Evolutionary conservation across 2,113 vertebrate genomes (phyloP).

Genomic region (Chauna torquata): DNA sequence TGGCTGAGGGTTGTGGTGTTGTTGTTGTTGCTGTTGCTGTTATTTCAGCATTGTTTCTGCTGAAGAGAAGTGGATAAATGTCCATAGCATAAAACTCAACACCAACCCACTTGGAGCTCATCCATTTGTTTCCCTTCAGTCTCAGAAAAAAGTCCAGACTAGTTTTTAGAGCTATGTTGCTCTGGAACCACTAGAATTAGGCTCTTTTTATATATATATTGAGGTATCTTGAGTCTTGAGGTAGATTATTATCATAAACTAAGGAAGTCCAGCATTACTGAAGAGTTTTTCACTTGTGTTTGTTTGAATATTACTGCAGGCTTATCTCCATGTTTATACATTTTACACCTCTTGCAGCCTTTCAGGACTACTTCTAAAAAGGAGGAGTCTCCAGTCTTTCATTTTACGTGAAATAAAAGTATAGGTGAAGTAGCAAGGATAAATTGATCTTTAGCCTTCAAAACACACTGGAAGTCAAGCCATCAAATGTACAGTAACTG

Average conservation of each 20-base stretch:
- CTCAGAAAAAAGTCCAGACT: not conserved
- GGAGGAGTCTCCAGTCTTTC: not conserved
- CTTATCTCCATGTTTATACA: not conserved
- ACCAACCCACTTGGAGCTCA: not conserved
- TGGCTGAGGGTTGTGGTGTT: not conserved
- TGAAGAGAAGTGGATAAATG: not conserved
- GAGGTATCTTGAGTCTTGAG: not conserved
- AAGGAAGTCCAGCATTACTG: not conserved
- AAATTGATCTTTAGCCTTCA: not conserved
- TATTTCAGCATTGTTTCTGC: not conserved
- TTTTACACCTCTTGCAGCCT: not conserved
- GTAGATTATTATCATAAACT: not conserved
- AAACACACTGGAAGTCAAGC: not conserved
- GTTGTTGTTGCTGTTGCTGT: not conserved
- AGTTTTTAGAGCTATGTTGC: not conserved
- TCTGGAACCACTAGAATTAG: not conserved
- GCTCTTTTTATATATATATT: not conserved
- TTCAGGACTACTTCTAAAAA: not conserved
- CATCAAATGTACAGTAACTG: not conserved
- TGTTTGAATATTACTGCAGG: not conserved
- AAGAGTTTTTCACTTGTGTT: not conserved
- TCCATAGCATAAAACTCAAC: not conserved
- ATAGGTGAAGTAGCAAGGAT: not conserved
- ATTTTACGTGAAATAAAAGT: not conserved
- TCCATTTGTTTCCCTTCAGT: not conserved